Percentiles rank a stretch among this genome's conserved stretches.
phyloP scores from a whole-genome alignment of 2,888 invertebrate genomes.

The Oxycera nigricornis region DNA sequence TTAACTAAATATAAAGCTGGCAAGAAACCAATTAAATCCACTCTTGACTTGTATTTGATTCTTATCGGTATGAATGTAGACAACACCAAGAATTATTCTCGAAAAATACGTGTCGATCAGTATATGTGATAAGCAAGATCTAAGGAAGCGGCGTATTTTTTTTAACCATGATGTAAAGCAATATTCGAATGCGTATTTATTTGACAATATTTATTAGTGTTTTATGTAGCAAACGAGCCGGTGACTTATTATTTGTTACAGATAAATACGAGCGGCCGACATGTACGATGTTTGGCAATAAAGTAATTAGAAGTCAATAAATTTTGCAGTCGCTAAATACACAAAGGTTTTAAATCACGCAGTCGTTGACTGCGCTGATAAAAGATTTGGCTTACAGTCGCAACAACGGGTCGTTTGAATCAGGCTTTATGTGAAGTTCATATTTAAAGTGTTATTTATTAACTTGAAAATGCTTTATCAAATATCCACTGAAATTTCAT shows the following conservation, averaged over 20 bases:
- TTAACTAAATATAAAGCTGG: too few species aligned
- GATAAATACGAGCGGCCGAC: background rate
- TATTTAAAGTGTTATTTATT: too few species aligned
- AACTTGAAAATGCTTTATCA: too few species aligned
- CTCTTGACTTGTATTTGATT: too few species aligned
- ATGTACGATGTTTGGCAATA: slow-evolving; percentile 38
- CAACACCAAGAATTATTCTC: too few species aligned
- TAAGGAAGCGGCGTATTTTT: slow-evolving; percentile 13
- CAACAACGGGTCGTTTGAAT: background rate
- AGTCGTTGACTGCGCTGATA: slow-evolving; percentile 1
- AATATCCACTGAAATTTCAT: too few species aligned
- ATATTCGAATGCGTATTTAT: slow-evolving; percentile 24
- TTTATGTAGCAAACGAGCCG: slow-evolving; percentile 22
- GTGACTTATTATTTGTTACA: background rate
- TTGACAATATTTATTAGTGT: background rate
- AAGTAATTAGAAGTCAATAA: slow-evolving; percentile 47
- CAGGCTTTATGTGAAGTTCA: background rate
- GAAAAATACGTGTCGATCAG: background rate
- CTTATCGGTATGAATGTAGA: too few species aligned
- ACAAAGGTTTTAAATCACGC: slow-evolving; percentile 16
- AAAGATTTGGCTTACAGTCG: background rate
- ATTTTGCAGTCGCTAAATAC: slow-evolving; percentile 46
- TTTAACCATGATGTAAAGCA: slow-evolving; percentile 18
- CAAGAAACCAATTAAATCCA: too few species aligned
- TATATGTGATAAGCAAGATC: slow-evolving; percentile 13